Evolutionary conservation across 2,113 vertebrate genomes (phyloP).

Genomic region (Suricata suricatta): DNA sequence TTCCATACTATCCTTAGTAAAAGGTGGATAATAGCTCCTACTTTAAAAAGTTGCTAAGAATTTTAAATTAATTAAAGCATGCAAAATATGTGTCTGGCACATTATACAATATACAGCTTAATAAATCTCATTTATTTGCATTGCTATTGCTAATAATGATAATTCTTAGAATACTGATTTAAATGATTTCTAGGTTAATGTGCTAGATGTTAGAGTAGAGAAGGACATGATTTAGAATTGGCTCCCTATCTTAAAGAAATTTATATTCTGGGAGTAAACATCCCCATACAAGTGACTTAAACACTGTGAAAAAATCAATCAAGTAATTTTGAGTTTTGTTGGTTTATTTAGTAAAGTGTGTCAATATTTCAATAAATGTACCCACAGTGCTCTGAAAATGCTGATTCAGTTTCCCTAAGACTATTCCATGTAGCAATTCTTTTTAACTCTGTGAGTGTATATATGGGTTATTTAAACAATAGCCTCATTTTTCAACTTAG

Average conservation of each 20-base stretch:
- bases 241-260: background rate
- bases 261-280: background rate
- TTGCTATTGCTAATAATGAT: background rate
- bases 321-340: background rate
- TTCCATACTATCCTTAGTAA: background rate
- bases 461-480: background rate
- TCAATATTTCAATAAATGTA: background rate
- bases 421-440: background rate
- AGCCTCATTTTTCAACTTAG: background rate
- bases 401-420: background rate
- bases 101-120: background rate
- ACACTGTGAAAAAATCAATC: background rate
- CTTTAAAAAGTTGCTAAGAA: constrained; percentile 9
- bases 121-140: background rate
- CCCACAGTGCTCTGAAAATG: background rate
- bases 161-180: background rate
- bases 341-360: background rate
- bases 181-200: background rate
- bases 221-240: background rate
- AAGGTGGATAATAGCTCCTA: background rate
- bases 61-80: background rate
- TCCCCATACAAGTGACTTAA: background rate
- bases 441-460: background rate
- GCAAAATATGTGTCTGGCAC: background rate
- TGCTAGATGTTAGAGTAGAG: background rate